Evolutionary conservation across 2,888 invertebrate genomes (phyloP).

Genomic region (Lottia gigantea): DNA sequence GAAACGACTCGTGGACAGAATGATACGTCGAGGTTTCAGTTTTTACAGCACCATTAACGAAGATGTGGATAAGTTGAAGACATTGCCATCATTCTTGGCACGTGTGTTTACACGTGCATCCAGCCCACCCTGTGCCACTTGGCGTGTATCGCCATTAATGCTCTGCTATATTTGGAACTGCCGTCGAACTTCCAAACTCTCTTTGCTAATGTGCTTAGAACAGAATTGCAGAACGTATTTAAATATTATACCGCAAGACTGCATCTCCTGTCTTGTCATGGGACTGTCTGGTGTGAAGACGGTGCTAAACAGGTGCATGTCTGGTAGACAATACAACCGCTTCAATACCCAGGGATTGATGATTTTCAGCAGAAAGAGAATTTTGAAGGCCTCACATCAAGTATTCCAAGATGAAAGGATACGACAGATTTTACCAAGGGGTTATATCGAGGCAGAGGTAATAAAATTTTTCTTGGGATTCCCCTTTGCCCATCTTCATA

Average conservation of each 20-base stretch:
- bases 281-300: background rate
- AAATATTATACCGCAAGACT: background rate
- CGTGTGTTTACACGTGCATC: background rate
- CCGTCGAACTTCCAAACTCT: background rate
- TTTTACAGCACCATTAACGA: background rate
- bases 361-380: background rate
- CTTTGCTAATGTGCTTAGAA: background rate
- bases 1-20: background rate
- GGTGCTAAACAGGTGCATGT: background rate
- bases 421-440: background rate
- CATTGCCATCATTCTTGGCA: background rate
- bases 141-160: background rate
- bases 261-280: background rate
- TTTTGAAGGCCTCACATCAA: background rate
- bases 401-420: background rate
- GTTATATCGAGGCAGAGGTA: background rate
- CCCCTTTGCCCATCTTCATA: no score
- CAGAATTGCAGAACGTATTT: background rate
- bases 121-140: background rate
- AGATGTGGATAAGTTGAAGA: background rate
- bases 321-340: background rate
- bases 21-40: background rate
- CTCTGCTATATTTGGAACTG: background rate
- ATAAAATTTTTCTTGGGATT: no score
- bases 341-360: slow-evolving; percentile 4